Base-by-base conservation (phyloP, 2,113 vertebrate genomes). In the Microtus montanus region DNA sequence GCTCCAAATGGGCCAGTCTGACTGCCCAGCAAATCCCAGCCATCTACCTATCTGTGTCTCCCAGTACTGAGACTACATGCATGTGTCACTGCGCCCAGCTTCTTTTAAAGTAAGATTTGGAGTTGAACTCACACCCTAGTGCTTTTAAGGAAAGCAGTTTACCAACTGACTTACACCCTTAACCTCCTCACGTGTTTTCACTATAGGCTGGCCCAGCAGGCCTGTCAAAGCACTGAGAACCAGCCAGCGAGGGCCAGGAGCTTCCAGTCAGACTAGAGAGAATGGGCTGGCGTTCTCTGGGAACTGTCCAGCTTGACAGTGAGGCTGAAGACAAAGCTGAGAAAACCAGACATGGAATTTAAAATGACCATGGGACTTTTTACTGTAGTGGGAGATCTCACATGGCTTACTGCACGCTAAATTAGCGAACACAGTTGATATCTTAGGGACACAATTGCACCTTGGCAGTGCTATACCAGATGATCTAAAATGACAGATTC, bases 401-500 rank as follows among this genome's bases (percentile, higher is more conserved):
- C 14, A 22, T 52, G 92, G 33, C 61, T 95, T 85, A 52, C 68
- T 33, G 73, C 92, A 95, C 92, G 44, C 92, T 88, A 54, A 95
- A 73, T 97, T 97, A 95, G 91, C 93, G n/a, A 92, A 97, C 89
- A 44, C 75, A 92, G 38, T 91, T 96, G 89, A 97, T 77, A 88
- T 74, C 89, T 96, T 91, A 12, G 71, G 89, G 92, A 80, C 96
- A 87, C 80, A 95, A 63, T 94, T 96, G 84, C 44, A 61, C 44
- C 80, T 93, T 96, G 92, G 85, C 85, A 92, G 33, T n/a, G 47
- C 33, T 79, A 84, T 66, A 92, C 88, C 52, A 91, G 87, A 91
- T 92, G 89, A 90, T 71, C 82, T 58, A 85, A 95, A 89, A 90
- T 71, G 91, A 91, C 82, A 96, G 91, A 68, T 74, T 95, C 87